phyloP scores from a whole-genome alignment of 92 coral and sea anemone species.

The Zoanthus sociatus region DNA sequence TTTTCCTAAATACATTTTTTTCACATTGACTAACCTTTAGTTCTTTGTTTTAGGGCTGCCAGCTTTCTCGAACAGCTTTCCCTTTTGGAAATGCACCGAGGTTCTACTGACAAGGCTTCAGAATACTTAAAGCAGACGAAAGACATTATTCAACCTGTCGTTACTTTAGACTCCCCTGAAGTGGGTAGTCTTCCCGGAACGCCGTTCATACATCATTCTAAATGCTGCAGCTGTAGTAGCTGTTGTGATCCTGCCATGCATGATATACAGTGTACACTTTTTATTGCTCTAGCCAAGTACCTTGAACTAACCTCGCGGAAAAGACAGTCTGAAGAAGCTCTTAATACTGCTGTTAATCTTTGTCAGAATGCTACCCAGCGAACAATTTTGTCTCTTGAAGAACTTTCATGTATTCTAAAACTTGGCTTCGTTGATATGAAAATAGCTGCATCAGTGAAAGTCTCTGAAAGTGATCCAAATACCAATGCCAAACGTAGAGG shows the following conservation, averaged over 20 bases:
- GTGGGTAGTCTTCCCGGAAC: conserved; percentile 52
- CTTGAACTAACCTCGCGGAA: conserved; percentile 51
- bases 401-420: conserved; percentile 43
- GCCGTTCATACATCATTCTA: conserved; percentile 65
- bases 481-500: conserved; percentile 55
- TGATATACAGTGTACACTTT: conserved; percentile 49
- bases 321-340: conserved; percentile 45
- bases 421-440: conserved; percentile 35
- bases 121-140: conserved; percentile 62
- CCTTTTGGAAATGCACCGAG: conserved; percentile 71
- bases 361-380: conserved; percentile 58
- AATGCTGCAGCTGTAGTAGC: conserved; percentile 65
- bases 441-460: not conserved
- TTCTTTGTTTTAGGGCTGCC: conserved; percentile 59
- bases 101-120: conserved; percentile 62
- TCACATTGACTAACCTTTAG: too few species aligned
- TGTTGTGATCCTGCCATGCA: conserved; percentile 81
- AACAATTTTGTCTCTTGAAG: conserved; percentile 52
- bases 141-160: conserved; percentile 55
- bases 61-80: conserved; percentile 77
- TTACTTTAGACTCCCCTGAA: conserved; percentile 48
- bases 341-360: conserved; percentile 62
- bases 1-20: not conserved
- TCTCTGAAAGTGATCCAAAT: conserved; percentile 7
- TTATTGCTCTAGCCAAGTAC: conserved; percentile 61